Percentiles rank a stretch among this genome's conserved stretches.
These are phyloP conservation scores for Synanthedon tipuliformis DNA, from an alignment of 2,888 invertebrate genomes.

Conservation along the genomic window DNA sequence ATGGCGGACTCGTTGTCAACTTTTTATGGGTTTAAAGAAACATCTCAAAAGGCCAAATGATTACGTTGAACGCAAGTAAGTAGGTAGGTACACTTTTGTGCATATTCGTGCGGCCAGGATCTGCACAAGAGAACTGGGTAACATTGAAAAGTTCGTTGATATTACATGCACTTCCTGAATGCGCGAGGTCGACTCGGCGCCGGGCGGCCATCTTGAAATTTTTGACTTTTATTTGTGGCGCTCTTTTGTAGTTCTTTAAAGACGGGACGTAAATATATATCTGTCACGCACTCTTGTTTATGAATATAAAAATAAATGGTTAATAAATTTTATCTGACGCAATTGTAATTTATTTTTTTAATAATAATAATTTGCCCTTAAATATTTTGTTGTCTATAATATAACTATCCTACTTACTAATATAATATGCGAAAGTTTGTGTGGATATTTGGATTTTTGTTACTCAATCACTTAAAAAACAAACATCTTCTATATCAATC, in stretches of 20 bases:
- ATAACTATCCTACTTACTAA: no score
- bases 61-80: slow-evolving; percentile 17
- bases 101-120: slow-evolving; percentile 39
- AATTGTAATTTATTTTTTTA: slow-evolving; percentile 1
- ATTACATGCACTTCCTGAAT: slow-evolving; percentile 65
- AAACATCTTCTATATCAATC: no score
- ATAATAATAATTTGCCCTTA: background rate
- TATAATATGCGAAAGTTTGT: no score
- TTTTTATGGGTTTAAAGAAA: slow-evolving; percentile 15
- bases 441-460: no score
- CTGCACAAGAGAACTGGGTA: slow-evolving; percentile 43
- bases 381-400: background rate
- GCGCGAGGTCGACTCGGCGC: slow-evolving; percentile 39
- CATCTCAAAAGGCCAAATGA: slow-evolving; percentile 29
- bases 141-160: slow-evolving; percentile 68
- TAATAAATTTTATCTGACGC: background rate
- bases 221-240: slow-evolving; percentile 67
- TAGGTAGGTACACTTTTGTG: slow-evolving; percentile 7
- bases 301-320: background rate
- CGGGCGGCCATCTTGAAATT: slow-evolving; percentile 53
- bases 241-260: slow-evolving; percentile 25
- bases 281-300: slow-evolving; percentile 1
- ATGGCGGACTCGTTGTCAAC: slow-evolving; percentile 20
- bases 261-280: slow-evolving; percentile 15
- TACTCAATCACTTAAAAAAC: no score